Evolutionary conservation across 2,888 invertebrate species (phyloP).

Genomic region (Rhagonycha fulva): DNA sequence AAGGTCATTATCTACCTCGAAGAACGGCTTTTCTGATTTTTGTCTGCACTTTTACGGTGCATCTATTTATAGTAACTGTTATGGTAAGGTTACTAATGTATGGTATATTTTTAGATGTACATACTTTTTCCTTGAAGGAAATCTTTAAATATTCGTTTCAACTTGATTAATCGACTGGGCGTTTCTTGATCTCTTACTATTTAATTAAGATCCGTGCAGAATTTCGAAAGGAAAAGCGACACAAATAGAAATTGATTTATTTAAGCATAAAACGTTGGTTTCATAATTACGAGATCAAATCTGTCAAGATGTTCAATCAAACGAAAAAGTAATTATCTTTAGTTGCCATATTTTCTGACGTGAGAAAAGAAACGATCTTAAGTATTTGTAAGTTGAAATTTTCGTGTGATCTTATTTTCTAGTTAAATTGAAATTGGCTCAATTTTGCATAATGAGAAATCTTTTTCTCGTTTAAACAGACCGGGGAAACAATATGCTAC

Average conservation of each 20-base stretch:
- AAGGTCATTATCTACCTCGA: constrained; percentile 17
- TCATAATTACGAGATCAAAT: neutral
- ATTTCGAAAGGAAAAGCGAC: neutral
- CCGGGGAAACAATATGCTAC: neutral
- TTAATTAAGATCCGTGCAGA: neutral
- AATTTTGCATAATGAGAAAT: neutral
- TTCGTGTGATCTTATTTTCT: neutral
- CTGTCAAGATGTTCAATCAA: neutral
- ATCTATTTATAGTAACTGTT: constrained; percentile 16
- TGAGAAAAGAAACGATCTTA: neutral
- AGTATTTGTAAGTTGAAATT: neutral
- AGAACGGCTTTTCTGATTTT: constrained; percentile 2
- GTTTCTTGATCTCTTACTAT: neutral
- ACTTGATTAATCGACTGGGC: neutral
- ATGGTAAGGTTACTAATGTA: constrained; percentile 6
- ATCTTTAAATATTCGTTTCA: neutral
- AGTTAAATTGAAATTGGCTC: neutral
- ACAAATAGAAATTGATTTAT: neutral
- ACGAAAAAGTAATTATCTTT: neutral
- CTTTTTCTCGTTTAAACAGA: neutral
- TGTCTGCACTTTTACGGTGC: neutral
- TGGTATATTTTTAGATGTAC: neutral
- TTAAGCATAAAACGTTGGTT: neutral
- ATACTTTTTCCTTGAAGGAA: neutral
- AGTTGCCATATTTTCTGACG: neutral